phyloP scores from a whole-genome alignment of 2,797 vertebrate genomes.

The Cossypha polioptera region DNA sequence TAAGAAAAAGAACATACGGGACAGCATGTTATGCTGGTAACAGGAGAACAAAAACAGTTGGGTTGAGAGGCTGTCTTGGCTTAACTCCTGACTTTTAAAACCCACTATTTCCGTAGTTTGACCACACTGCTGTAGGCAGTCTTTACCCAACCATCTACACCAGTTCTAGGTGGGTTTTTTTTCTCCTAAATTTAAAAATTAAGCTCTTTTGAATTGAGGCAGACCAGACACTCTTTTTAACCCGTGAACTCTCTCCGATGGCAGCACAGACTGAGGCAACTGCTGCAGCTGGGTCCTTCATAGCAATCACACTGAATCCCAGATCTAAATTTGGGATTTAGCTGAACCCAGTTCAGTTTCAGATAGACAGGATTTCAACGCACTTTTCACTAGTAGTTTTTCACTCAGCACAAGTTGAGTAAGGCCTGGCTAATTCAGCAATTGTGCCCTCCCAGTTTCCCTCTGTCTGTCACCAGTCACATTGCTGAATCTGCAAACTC shows the following conservation, averaged over 20 bases:
- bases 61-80: neutral
- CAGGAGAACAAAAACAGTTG: constrained; percentile 12
- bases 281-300: neutral
- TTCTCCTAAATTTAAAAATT: neutral
- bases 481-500: accelerated
- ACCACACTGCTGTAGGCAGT: neutral
- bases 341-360: neutral
- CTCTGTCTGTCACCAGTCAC: neutral
- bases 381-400: neutral
- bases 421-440: neutral
- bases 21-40: constrained; percentile 1
- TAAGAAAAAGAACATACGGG: neutral
- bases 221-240: neutral
- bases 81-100: neutral
- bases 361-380: neutral
- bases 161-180: neutral
- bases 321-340: neutral
- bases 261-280: neutral
- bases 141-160: neutral
- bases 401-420: neutral
- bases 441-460: neutral
- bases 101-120: neutral
- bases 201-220: neutral
- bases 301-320: neutral
- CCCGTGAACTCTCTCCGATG: neutral